Percentiles rank a stretch among this genome's conserved stretches.
phyloP scores from a whole-genome alignment of 2,113 vertebrate species.

The Lethenteron camtschaticum region DNA sequence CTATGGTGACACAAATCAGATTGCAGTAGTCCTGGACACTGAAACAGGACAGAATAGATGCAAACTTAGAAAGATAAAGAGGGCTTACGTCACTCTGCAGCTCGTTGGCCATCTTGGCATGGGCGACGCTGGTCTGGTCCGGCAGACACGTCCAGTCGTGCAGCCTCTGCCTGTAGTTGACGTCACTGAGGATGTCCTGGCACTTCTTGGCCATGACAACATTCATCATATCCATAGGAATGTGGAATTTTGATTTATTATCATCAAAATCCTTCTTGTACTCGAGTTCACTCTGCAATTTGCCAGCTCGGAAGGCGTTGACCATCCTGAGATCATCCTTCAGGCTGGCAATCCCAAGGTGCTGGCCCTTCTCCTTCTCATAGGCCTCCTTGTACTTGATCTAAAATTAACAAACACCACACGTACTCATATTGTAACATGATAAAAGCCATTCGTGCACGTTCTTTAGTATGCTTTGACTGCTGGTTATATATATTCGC shows the following conservation, averaged over 20 bases:
- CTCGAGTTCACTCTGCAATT: conserved; percentile 52
- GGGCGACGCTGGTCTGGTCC: conserved; percentile 43
- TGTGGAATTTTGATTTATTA: conserved; percentile 52
- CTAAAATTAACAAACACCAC: conserved; percentile 24
- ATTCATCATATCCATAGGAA: conserved; percentile 74
- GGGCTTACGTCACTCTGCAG: conserved; percentile 67
- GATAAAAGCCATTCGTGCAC: too few species aligned
- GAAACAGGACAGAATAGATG: too few species aligned
- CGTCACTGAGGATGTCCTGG: conserved; percentile 76
- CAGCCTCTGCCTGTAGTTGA: conserved; percentile 52
- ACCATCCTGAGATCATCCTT: conserved; percentile 60
- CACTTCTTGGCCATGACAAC: conserved; percentile 68
- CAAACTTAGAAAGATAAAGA: too few species aligned
- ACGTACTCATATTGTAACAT: too few species aligned
- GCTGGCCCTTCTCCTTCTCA: conserved; percentile 82
- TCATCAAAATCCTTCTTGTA: conserved; percentile 64
- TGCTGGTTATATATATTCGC: too few species aligned
- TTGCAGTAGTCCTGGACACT: too few species aligned
- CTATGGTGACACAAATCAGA: conserved; percentile 13
- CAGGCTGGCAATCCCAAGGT: conserved; percentile 52
- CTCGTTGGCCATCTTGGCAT: conserved; percentile 54
- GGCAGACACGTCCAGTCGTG: conserved; percentile 85
- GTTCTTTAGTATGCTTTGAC: too few species aligned
- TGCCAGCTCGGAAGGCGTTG: conserved; percentile 54
- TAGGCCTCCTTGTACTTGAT: conserved; percentile 53